phyloP scores from a whole-genome alignment of 2,888 invertebrate genomes.

The Phalera bucephala region DNA sequence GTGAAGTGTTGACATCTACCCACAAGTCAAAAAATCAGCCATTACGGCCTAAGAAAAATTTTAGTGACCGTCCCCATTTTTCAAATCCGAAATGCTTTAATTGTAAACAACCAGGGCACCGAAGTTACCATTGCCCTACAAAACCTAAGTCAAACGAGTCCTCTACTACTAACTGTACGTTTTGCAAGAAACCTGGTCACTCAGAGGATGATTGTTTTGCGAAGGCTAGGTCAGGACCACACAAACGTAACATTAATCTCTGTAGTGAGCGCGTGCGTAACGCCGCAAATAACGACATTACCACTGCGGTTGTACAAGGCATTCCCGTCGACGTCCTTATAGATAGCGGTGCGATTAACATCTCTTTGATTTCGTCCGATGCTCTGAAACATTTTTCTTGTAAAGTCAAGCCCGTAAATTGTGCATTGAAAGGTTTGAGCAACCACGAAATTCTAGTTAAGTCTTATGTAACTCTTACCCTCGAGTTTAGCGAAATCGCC shows the following conservation, averaged over 20 bases:
- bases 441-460: background rate
- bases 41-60: background rate
- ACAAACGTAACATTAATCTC: conserved; percentile 3
- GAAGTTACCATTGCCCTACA: conserved; percentile 1
- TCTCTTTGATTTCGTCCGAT: conserved; percentile 15
- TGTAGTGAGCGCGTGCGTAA: background rate
- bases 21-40: background rate
- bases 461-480: conserved; percentile 2
- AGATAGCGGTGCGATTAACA: conserved; percentile 21
- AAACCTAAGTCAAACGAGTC: background rate
- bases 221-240: background rate
- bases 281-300: conserved; percentile 4
- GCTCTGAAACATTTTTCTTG: conserved; percentile 4
- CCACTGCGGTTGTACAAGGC: conserved; percentile 9
- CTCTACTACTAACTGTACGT: background rate
- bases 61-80: background rate
- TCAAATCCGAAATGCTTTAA: conserved; percentile 1
- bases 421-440: background rate
- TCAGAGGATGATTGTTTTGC: conserved; percentile 1
- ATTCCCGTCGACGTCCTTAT: conserved; percentile 24
- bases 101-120: conserved; percentile 1
- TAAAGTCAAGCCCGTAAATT: background rate
- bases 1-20: too few relatives aligned
- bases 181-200: conserved; percentile 6
- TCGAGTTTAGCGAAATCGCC: conserved; percentile 4